Base-by-base conservation (phyloP, 2,797 vertebrate genomes). In the Neoniphon sammara region DNA sequence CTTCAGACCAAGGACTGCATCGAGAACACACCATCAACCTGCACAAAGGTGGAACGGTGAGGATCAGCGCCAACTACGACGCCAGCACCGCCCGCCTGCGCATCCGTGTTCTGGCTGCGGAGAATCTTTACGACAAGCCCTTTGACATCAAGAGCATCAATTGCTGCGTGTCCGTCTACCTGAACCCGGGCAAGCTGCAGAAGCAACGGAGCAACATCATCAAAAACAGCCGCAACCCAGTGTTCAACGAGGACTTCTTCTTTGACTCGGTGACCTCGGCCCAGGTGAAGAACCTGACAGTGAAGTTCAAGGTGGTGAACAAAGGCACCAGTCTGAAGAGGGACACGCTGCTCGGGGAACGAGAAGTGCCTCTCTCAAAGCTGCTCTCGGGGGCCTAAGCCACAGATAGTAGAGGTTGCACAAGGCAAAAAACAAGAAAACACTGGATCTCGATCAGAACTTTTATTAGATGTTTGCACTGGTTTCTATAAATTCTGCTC, bases 241-340 rank as follows among this genome's bases (percentile, higher is more conserved):
- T 97, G 85, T 99, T 99, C 94, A 98, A 98, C 0, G 97, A 99
- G 90, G 98, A 99, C 91, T 99, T 99, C 91, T 99, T 98, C 94
- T 99, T 99, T 2, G 97, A 98, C 1, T 94, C 96, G 1, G 89
- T 99, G 75, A 95, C 95, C 14, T 85, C 93, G 0, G 91, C 91
- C 15, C 96, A 97, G 3, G 94, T 92, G 70, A 96, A 96, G 82
- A 96, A 94, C 84, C 93, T 98, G 87, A 94, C 95, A 1, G 93
- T 99, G 77, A 96, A 98, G 91, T 89, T 99, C 88, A 99, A 99
- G 85, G 98, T 98, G 91, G 96, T 99, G n/a, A 99, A 99, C 92
- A 98, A 97, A 83, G 98, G 97, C 23, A 95, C 97, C 78, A 97
- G 97, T 87, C 95, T 99, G 10, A 98, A 98, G 92, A 93, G 97